Percentiles rank a stretch among this genome's conserved stretches.
phyloP scores from a whole-genome alignment of 2,113 vertebrate species.

The Macrotus californicus region DNA sequence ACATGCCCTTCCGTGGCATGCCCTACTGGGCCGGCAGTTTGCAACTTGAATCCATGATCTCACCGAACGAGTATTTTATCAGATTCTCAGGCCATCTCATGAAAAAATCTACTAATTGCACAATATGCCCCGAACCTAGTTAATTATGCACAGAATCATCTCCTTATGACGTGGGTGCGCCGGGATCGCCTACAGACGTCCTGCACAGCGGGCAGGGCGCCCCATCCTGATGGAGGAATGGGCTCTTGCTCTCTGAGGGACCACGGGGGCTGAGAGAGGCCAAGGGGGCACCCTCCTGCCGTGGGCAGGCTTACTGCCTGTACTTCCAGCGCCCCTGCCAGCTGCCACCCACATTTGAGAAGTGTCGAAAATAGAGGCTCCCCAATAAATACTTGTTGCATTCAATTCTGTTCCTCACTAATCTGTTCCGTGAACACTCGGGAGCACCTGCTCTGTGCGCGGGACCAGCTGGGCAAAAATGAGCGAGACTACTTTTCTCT shows the following conservation, averaged over 20 bases:
- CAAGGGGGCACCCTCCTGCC: accelerated
- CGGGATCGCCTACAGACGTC: accelerated
- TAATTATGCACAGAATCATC: accelerated
- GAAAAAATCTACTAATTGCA: neutral
- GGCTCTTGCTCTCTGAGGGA: accelerated
- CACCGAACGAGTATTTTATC: neutral
- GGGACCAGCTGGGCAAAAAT: neutral
- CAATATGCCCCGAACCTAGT: neutral
- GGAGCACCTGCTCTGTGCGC: neutral
- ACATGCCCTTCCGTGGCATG: neutral
- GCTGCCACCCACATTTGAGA: neutral
- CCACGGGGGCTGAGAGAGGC: neutral
- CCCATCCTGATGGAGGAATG: accelerated
- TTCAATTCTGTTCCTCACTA: neutral
- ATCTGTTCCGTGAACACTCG: neutral
- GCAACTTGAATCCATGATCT: neutral
- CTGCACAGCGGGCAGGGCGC: accelerated
- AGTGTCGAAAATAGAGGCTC: neutral
- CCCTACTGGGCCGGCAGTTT: neutral
- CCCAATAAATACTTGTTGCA: neutral
- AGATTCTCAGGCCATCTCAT: neutral
- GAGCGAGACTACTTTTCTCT: accelerated
- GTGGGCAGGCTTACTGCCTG: neutral
- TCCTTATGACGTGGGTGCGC: accelerated
- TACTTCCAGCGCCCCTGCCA: accelerated